These are phyloP conservation scores for Drosophila rufa DNA, from an alignment of 1,140 invertebrate species.

Conservation along the genomic window DNA sequence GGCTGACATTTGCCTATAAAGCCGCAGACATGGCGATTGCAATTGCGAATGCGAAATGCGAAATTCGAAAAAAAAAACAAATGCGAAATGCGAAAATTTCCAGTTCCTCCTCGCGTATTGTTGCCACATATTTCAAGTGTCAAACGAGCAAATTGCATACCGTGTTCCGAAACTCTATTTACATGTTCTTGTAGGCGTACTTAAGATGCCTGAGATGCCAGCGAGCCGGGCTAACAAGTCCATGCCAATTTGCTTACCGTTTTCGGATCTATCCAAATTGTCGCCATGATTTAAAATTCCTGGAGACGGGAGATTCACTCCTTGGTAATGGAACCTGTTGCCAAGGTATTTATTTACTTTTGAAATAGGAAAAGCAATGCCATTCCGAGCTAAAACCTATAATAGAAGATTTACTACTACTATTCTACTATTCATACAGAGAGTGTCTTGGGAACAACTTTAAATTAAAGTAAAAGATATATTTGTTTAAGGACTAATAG, in stretches of 20 bases:
- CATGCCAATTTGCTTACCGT: constrained; percentile 73
- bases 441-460: too few relatives aligned
- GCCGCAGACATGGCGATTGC: constrained; percentile 53
- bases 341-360: constrained; percentile 4
- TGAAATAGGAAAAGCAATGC: not conserved
- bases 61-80: constrained; percentile 1
- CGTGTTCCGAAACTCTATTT: constrained; percentile 84
- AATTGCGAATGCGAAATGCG: constrained; percentile 35
- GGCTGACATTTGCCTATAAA: constrained; percentile 80
- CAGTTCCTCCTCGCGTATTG: constrained; percentile 61
- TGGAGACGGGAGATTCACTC: constrained; percentile 18
- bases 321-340: constrained; percentile 60
- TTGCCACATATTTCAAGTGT: constrained; percentile 85
- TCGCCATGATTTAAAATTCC: constrained; percentile 84
- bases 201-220: constrained; percentile 83
- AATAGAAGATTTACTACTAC: not conserved
- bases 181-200: constrained; percentile 85
- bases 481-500: too few relatives aligned
- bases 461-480: too few relatives aligned
- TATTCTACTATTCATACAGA: too few relatives aligned
- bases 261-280: constrained; percentile 73
- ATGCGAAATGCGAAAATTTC: constrained; percentile 36
- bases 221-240: constrained; percentile 51
- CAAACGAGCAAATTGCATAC: constrained; percentile 85
- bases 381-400: not conserved